Evolutionary conservation across 2,113 vertebrate genomes (phyloP), one percentile per base, ranked within the genome.

Genomic region (Dipodomys spectabilis): DNA sequence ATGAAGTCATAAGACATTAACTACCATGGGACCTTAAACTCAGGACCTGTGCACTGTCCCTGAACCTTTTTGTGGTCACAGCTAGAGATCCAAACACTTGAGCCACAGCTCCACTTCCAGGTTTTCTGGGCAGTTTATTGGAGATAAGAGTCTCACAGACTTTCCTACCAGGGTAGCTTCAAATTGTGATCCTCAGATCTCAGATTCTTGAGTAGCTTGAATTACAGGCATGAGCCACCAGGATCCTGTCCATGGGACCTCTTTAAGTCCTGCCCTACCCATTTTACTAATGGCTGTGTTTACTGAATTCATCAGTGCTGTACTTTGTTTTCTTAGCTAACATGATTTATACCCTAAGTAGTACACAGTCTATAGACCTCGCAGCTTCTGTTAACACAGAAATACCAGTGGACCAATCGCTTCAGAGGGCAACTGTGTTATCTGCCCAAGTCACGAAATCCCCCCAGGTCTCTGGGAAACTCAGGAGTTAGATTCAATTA

Each of bases 401-500:
- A 30, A 73, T 30, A 30, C 49, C 64, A 0, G 2, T 2, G 60
- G 44, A 81, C 57, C 35, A 11, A 30, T 1, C 5, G 11, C 65
- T 22, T 84, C 86, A 93, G 23, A 83, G n/a, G 89, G 60, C 88
- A 88, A 60, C 91, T 96, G 83, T 7, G 23, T 64, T 87, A 82
- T 84, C 82, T 93, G 68, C 72, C 32, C 30, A 15, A 87, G 80
- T 87, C 95, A 95, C 64, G 60, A 79, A 92, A 91, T 74, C 45
- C 93, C 45, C 81, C 22, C 53, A 85, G 65, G 73, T 77, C 80
- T 78, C 85, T 90, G 74, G 82, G 83, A 95, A 90, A 86, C 65
- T 73, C 81, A 23, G 18, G 32, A 75, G 39, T 79, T 88, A 88
- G 68, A 97, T 94, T 96, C 30, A 27, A 95, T 97, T 95, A 95